These are phyloP conservation scores for Climacteris rufus DNA, from an alignment of 2,113 vertebrate genomes.

Conservation along the genomic window DNA sequence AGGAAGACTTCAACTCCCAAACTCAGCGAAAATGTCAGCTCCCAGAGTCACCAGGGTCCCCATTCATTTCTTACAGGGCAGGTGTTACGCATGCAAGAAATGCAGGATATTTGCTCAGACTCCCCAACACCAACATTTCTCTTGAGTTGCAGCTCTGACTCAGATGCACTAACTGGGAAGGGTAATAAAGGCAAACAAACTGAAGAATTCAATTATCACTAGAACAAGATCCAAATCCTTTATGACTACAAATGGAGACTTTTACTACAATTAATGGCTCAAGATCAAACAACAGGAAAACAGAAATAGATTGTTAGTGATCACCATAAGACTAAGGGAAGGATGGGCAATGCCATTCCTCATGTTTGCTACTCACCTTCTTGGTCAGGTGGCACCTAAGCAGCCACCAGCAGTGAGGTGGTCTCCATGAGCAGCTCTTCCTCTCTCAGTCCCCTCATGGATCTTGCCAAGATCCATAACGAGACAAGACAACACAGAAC, in stretches of 20 bases:
- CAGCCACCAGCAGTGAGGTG: neutral
- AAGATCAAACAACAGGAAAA: neutral
- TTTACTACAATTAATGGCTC: neutral
- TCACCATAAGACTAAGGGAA: neutral
- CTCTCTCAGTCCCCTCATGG: neutral
- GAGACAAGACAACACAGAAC: neutral
- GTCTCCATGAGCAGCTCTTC: neutral
- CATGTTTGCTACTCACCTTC: neutral
- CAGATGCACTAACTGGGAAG: neutral
- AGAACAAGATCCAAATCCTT: neutral
- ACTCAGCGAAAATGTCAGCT: neutral
- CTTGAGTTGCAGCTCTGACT: neutral
- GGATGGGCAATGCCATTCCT: neutral
- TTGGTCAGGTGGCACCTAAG: neutral
- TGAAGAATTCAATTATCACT: neutral
- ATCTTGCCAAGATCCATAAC: neutral
- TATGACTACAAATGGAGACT: neutral
- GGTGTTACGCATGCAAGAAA: fast-evolving
- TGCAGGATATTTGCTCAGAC: neutral
- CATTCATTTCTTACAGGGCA: fast-evolving
- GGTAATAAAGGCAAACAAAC: neutral
- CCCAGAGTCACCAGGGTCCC: neutral
- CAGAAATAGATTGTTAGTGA: neutral
- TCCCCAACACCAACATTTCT: neutral
- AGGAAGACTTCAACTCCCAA: neutral